Base-by-base conservation (phyloP, 2,113 vertebrate species). In the Centropus unirufus region DNA sequence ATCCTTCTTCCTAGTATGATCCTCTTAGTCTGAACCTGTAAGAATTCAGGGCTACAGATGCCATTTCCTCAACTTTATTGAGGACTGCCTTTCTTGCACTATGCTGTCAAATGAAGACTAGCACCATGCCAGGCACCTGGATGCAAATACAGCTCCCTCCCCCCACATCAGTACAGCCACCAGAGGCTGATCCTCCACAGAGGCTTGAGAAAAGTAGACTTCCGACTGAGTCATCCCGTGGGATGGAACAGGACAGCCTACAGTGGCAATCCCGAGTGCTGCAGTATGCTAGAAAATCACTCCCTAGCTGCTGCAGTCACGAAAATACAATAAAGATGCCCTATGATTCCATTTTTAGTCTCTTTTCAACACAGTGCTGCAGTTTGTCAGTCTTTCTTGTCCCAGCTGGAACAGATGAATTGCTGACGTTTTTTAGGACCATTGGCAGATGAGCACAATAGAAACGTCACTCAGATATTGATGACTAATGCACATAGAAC, bases 401-500 rank as follows among this genome's bases (percentile, higher is more conserved):
- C 92, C 95, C 94, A 97, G 92, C 95, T 97, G 95, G 95, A 97
- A 97, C 8, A 93, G 92, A 96, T 95, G 89, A 97, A 96, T 96
- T 92, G 95, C 95, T 95, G 93, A 93, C 94, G 95, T 92, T 96
- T 96, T 97, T 97, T 95, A 96, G 95, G 95, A 96, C 92, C 93
- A 90, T 84, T 96, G 96, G 94, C 95, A 94, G 86, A 94, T 68
- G 73, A 96, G 83, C 90, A 96, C 94, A 97, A 96, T 93, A 96
- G 96, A 90, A 95, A 93, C 95, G 90, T 93, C 16, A 6, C 93
- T 96, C 83, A 90, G 95, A 94, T 97, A 96, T 96, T 92, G 95
- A 96, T 95, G 96, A 96, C 93, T 96, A 95, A 90, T 90, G 73
- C 93, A 92, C 46, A 67, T 80, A 90, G 69, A 96, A 95, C 13